phyloP scores from a whole-genome alignment of 64 coral and sea anemone genomes.

The Astreopora myriophthalma region DNA sequence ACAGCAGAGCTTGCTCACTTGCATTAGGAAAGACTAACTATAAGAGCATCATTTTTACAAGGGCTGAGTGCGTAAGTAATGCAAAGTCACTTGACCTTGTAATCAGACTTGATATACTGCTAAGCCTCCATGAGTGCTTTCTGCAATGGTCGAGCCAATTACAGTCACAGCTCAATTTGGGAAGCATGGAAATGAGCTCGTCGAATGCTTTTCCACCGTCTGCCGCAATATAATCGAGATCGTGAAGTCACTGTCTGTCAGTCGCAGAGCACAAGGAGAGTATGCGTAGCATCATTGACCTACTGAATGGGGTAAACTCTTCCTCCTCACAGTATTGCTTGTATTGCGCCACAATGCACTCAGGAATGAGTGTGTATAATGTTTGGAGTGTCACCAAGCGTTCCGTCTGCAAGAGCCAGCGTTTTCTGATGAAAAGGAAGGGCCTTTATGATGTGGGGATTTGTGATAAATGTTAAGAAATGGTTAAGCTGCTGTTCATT shows the following conservation, averaged over 20 bases:
- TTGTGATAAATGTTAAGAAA: constrained; percentile 39
- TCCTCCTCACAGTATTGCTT: not conserved
- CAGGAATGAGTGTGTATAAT: not conserved
- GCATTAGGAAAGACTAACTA: not conserved
- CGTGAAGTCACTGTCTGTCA: not conserved
- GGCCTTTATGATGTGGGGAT: constrained; percentile 14
- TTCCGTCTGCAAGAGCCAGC: not conserved
- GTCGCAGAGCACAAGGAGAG: not conserved
- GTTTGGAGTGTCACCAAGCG: not conserved
- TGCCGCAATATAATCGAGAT: not conserved
- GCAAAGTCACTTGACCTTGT: not conserved
- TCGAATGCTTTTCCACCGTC: too few relatives aligned
- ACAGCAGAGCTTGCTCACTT: not conserved
- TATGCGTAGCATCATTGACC: not conserved
- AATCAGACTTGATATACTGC: constrained; percentile 4
- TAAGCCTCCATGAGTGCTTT: not conserved
- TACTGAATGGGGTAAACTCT: not conserved
- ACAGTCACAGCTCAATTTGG: not conserved
- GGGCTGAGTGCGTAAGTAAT: not conserved
- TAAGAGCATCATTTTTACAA: not conserved
- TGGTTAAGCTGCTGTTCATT: constrained; percentile 3
- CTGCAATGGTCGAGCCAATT: not conserved
- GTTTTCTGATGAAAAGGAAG: not conserved
- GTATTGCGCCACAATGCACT: not conserved
- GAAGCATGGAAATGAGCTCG: not conserved